Evolutionary conservation across 2,888 invertebrate species (phyloP).

Genomic region (Acrobasis suavella): DNA sequence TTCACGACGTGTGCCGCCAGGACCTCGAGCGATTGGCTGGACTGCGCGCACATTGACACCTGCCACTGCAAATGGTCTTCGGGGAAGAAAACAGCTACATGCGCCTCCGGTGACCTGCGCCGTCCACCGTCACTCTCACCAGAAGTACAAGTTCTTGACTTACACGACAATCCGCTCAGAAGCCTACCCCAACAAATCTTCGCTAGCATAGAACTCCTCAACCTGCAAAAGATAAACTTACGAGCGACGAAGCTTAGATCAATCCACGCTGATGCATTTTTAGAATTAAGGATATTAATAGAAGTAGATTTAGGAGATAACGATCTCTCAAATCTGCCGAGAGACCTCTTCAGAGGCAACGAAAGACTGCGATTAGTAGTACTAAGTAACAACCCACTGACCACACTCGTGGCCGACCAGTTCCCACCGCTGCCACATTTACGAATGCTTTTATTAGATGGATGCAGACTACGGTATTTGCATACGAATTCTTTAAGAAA

Average conservation of each 20-base stretch:
- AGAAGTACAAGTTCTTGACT: conserved; percentile 87
- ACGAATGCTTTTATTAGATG: conserved; percentile 89
- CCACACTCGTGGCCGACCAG: conserved; percentile 87
- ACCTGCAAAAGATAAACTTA: conserved; percentile 92
- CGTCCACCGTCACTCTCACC: conserved; percentile 86
- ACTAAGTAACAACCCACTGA: conserved; percentile 91
- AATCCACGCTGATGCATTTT: conserved; percentile 92
- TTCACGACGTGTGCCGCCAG: conserved; percentile 76
- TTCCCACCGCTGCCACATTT: conserved; percentile 92
- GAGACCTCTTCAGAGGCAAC: conserved; percentile 92
- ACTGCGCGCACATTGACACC: conserved; percentile 91
- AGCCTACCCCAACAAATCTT: conserved; percentile 90
- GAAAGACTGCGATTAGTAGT: conserved; percentile 90
- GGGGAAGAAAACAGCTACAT: conserved; percentile 94
- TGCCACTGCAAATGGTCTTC: conserved; percentile 96
- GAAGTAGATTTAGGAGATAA: conserved; percentile 95
- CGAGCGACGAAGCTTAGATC: conserved; percentile 88
- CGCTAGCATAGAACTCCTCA: conserved; percentile 89
- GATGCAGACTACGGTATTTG: conserved; percentile 89
- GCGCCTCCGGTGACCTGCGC: conserved; percentile 90
- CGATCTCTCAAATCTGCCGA: conserved; percentile 87
- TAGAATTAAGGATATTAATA: conserved; percentile 91
- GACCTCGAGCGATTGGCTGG: conserved; percentile 89
- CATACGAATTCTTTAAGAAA: conserved; percentile 90
- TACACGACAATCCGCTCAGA: conserved; percentile 90